phyloP scores from a whole-genome alignment of 2,888 invertebrate species.

The Brachypterus glaber region DNA sequence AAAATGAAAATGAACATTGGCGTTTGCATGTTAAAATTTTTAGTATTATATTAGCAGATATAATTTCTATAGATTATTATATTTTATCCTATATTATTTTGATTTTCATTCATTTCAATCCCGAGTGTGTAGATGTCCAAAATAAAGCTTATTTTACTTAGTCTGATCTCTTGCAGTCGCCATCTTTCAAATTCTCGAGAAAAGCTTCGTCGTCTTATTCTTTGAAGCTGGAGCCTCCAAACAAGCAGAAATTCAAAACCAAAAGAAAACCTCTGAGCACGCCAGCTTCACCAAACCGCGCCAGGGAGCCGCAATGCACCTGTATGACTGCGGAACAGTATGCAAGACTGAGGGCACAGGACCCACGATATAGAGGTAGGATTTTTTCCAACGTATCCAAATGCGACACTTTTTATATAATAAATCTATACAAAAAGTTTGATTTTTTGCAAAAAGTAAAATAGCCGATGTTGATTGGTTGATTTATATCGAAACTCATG shows the following conservation, averaged over 20 bases:
- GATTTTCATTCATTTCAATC: background rate
- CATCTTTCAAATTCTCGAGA: slow-evolving; percentile 94
- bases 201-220: slow-evolving; percentile 96
- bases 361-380: slow-evolving; percentile 68
- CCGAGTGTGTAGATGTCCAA: slow-evolving; percentile 11
- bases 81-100: too few relatives aligned
- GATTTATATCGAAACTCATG: too few relatives aligned
- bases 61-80: too few relatives aligned
- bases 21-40: too few relatives aligned
- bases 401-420: too few relatives aligned
- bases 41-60: too few relatives aligned
- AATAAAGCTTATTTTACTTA: slow-evolving; percentile 40
- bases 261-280: slow-evolving; percentile 88
- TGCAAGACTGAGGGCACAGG: slow-evolving; percentile 73
- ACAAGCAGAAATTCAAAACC: slow-evolving; percentile 77
- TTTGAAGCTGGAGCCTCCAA: slow-evolving; percentile 83
- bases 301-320: slow-evolving; percentile 83
- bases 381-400: too few relatives aligned
- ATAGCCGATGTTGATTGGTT: too few relatives aligned
- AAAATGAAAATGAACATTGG: too few relatives aligned
- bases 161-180: slow-evolving; percentile 77
- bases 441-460: too few relatives aligned
- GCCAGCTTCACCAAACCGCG: slow-evolving; percentile 81
- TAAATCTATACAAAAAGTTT: too few relatives aligned
- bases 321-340: slow-evolving; percentile 93